phyloP scores from a whole-genome alignment of 1,140 invertebrate species.

The Orius insidiosus region DNA sequence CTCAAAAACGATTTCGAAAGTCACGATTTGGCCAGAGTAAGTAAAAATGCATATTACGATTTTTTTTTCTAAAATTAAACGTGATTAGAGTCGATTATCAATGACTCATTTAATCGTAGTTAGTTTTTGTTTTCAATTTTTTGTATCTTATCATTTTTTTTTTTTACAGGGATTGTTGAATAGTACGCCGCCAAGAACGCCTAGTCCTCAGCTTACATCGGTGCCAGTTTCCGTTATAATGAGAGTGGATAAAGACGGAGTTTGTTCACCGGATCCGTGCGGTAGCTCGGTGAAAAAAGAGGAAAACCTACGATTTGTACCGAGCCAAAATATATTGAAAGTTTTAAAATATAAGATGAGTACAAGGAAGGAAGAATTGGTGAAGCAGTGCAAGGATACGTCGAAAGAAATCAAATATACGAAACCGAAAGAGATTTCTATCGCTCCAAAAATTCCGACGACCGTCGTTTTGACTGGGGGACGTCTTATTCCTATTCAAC shows the following conservation, averaged over 20 bases:
- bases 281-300: conserved; percentile 2
- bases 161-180: conserved; percentile 28
- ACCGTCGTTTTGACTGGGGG: conserved; percentile 20
- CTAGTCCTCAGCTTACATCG: conserved; percentile 26
- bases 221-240: conserved; percentile 55
- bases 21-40: conserved; percentile 28
- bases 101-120: not conserved
- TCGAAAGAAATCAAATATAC: conserved; percentile 6
- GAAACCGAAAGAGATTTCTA: conserved; percentile 20
- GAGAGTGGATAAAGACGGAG: conserved; percentile 56
- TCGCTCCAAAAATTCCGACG: conserved; percentile 25
- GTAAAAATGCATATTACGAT: conserved; percentile 7
- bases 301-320: conserved; percentile 14
- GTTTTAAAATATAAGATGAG: conserved; percentile 65
- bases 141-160: conserved; percentile 18
- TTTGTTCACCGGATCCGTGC: conserved; percentile 35
- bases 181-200: conserved; percentile 29
- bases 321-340: conserved; percentile 45
- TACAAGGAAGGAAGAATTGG: conserved; percentile 38
- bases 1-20: conserved; percentile 17
- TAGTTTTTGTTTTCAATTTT: not conserved
- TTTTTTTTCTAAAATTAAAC: not conserved
- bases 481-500: conserved; percentile 23
- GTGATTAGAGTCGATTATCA: not conserved
- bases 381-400: conserved; percentile 26